Evolutionary conservation across 2,113 vertebrate species (phyloP), one percentile per base, ranked within the genome.

Genomic region (Microtus richardsoni): DNA sequence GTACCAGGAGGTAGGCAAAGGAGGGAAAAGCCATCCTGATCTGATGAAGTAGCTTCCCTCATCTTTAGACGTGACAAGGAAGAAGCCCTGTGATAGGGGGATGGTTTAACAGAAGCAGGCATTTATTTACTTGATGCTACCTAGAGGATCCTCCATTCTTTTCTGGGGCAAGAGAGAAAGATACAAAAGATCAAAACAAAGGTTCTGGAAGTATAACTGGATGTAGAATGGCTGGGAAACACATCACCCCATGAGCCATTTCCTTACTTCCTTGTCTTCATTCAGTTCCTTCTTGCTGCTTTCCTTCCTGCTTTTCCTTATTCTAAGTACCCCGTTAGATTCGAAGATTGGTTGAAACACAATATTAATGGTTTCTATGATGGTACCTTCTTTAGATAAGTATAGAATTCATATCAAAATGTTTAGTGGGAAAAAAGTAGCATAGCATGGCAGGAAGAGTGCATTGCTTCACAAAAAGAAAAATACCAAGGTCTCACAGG

Each of bases 361-460:
- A 78, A 47, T 64, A 54, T 86, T 41, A 39, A 49, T 73, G 21
- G 3, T n/a, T 79, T 71, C 33, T 39, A 75, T 64, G 49, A 87
- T 30, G 13, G 14, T 83, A 41, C 2, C 5, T n/a, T 44, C 3
- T 62, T 71, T 41, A 30, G 12, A 74, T 79, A 41, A 52, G 82
- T 62, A 78, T 12, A 87, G 28, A 82, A 86, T 83, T 10, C 17
- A 52, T 7, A 33, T 19, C 21, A 66, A 85, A 66, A 60, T 30
- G 70, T 80, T 36, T 93, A 83, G 41, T 73, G 77, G 88, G 11
- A 49, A 95, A 97, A 94, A 17, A 52, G 10, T 22, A 64, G n/a
- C 19, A 73, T 2, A 22, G 39, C 3, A 44, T 10, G 17, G 1
- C 5, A 75, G 7, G 71, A 83, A 80, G 54, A 28, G 26, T 33